phyloP scores from a whole-genome alignment of 2,888 invertebrate species.

The Labia minor region DNA sequence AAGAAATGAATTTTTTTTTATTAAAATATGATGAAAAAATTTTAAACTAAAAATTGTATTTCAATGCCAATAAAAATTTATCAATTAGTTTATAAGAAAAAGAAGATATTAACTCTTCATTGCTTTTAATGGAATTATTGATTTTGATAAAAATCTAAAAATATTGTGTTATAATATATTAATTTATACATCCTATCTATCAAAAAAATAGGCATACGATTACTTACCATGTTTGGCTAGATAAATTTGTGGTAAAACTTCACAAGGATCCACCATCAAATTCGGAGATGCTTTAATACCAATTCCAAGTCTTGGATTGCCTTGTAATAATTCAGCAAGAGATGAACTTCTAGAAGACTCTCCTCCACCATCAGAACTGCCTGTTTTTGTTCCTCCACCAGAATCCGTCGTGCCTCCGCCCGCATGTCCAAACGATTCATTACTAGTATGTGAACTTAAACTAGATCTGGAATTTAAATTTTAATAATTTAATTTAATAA shows the following conservation, averaged over 20 bases:
- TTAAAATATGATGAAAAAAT: too few species aligned
- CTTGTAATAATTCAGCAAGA: neutral
- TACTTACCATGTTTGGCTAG: neutral
- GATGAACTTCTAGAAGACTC: neutral
- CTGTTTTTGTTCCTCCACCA: conserved; percentile 17
- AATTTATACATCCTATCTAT: too few species aligned
- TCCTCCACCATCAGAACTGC: conserved; percentile 24
- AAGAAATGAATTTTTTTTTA: neutral
- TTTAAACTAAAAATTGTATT: too few species aligned
- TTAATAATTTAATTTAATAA: too few species aligned
- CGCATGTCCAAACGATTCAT: neutral
- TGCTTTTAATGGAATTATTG: too few species aligned
- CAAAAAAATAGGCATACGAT: too few species aligned
- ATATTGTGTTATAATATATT: too few species aligned
- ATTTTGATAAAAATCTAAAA: too few species aligned
- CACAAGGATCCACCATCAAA: conserved; percentile 27
- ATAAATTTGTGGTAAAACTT: conserved; percentile 26
- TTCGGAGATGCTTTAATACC: neutral
- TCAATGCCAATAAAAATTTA: neutral
- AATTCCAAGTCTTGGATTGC: neutral
- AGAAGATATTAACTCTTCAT: conserved; percentile 19
- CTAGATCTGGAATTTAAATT: neutral
- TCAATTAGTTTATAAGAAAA: neutral
- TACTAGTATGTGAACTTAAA: neutral
- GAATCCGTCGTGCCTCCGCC: neutral